phyloP scores from a whole-genome alignment of 2,888 invertebrate genomes.

The Parascotia fuliginaria region DNA sequence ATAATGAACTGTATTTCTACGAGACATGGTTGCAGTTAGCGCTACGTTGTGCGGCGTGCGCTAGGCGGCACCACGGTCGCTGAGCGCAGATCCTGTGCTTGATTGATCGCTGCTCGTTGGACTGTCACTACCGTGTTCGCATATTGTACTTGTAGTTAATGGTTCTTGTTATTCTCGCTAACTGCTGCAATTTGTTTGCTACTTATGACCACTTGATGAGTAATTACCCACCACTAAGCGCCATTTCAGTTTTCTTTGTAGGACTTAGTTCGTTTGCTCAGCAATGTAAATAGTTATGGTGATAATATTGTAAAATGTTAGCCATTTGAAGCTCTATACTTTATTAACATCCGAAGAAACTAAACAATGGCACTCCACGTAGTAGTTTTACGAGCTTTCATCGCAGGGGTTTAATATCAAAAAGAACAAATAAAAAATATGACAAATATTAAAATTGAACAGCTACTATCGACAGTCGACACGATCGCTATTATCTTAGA shows the following conservation, averaged over 20 bases:
- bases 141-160: slow-evolving; percentile 47
- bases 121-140: slow-evolving; percentile 40
- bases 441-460: slow-evolving; percentile 65
- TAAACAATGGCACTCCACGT: slow-evolving; percentile 21
- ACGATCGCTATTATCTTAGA: slow-evolving; percentile 72
- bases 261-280: neutral
- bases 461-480: slow-evolving; percentile 77
- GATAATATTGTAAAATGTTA: neutral
- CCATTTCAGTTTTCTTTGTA: neutral
- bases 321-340: neutral
- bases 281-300: neutral
- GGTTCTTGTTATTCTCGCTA: slow-evolving; percentile 43
- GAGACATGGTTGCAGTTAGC: slow-evolving; percentile 56
- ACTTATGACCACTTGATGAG: slow-evolving; percentile 13
- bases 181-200: slow-evolving; percentile 35
- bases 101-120: slow-evolving; percentile 65
- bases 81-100: slow-evolving; percentile 80
- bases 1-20: slow-evolving; percentile 58
- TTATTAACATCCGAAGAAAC: slow-evolving; percentile 8
- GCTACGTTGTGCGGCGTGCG: slow-evolving; percentile 55
- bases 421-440: slow-evolving; percentile 59
- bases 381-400: slow-evolving; percentile 36
- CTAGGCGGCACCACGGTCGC: slow-evolving; percentile 78
- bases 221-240: slow-evolving; percentile 7
- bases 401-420: slow-evolving; percentile 27